Evolutionary conservation across 2,113 vertebrate genomes (phyloP).

Genomic region (Percopsis transmontana): DNA sequence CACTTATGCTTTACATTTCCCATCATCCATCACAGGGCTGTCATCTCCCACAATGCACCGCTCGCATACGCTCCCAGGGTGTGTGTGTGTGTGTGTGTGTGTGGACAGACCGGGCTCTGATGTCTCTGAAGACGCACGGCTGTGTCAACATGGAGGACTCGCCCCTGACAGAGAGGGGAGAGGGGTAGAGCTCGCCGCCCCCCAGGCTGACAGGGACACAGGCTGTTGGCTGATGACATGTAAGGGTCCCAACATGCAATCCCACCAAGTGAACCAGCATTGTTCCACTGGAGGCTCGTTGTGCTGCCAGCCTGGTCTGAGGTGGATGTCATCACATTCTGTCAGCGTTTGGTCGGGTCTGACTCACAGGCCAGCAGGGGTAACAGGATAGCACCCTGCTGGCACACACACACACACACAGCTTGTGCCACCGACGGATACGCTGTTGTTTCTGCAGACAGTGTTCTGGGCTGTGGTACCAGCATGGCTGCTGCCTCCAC

Average conservation of each 20-base stretch:
- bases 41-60: slow-evolving; percentile 58
- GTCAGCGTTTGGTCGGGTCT: no score
- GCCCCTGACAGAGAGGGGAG: slow-evolving; percentile 48
- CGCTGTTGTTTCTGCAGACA: no score
- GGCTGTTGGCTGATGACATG: slow-evolving; percentile 80
- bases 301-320: no score
- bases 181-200: slow-evolving; percentile 57
- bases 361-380: no score
- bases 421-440: no score
- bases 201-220: slow-evolving; percentile 68
- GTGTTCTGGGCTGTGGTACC: no score
- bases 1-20: slow-evolving; percentile 74
- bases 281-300: no score
- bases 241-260: slow-evolving; percentile 79
- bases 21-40: slow-evolving; percentile 63
- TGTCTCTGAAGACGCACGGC: slow-evolving; percentile 73
- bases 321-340: no score
- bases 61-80: slow-evolving; percentile 18
- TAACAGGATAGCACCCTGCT: no score
- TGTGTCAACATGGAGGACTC: slow-evolving; percentile 77
- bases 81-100: slow-evolving; percentile 35
- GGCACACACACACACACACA: no score
- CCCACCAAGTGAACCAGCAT: no score
- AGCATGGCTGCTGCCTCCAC: no score
- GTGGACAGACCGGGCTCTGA: background rate